Evolutionary conservation across 2,888 invertebrate genomes (phyloP).

Genomic region (Atrina japonica): DNA sequence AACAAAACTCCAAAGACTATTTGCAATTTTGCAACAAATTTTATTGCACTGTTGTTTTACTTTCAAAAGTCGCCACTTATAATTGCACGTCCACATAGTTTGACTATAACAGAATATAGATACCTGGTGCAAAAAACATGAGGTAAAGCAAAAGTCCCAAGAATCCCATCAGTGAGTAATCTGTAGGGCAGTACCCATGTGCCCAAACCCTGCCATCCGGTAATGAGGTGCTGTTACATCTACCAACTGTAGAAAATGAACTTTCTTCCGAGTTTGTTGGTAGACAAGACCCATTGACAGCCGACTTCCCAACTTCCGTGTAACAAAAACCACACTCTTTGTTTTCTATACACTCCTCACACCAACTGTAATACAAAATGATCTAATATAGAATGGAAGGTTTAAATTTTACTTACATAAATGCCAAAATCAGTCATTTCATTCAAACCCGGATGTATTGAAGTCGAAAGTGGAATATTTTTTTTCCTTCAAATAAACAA

Average conservation of each 20-base stretch:
- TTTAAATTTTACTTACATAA: neutral
- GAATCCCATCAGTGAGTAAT: conserved; percentile 81
- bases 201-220: conserved; percentile 71
- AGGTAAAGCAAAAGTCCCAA: conserved; percentile 81
- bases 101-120: no score
- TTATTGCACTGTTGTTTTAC: no score
- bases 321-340: conserved; percentile 82
- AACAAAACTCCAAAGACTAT: no score
- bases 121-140: conserved; percentile 82
- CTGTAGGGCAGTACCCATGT: conserved; percentile 81
- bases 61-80: no score
- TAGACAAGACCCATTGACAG: conserved; percentile 78
- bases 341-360: conserved; percentile 81
- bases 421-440: no score
- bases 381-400: neutral
- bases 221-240: conserved; percentile 67
- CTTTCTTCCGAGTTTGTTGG: conserved; percentile 52
- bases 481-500: no score
- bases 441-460: no score
- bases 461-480: no score
- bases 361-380: conserved; percentile 75
- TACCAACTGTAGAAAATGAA: conserved; percentile 59
- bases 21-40: no score
- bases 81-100: no score
- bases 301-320: conserved; percentile 54